These are phyloP conservation scores for Fragum whitleyi DNA, from an alignment of 2,888 invertebrate genomes.

Conservation along the genomic window DNA sequence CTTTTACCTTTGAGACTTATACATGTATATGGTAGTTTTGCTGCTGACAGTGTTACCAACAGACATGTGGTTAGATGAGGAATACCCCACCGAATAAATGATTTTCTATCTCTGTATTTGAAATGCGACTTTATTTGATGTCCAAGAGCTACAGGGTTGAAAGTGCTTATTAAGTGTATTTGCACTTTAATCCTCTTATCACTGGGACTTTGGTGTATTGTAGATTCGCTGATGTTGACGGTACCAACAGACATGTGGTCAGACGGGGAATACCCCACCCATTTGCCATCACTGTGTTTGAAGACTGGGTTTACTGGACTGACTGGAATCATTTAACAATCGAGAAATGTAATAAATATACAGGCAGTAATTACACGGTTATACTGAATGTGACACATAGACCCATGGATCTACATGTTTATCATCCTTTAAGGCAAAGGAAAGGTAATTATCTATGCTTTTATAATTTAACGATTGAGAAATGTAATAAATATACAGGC, in stretches of 20 bases:
- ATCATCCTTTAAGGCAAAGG: conserved; percentile 94
- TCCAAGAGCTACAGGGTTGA: too few species aligned
- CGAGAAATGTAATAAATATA: conserved; percentile 95
- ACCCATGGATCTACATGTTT: conserved; percentile 96
- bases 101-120: too few species aligned
- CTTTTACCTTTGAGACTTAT: too few species aligned
- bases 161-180: too few species aligned
- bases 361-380: conserved; percentile 89
- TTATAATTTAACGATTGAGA: conserved; percentile 95
- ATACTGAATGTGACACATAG: conserved; percentile 96
- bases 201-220: too few species aligned
- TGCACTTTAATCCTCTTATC: too few species aligned
- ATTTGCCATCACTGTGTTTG: conserved; percentile 86
- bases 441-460: too few species aligned
- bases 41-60: conserved; percentile 94
- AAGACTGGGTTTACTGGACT: conserved; percentile 94
- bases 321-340: conserved; percentile 99
- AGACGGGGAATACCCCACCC: conserved; percentile 97
- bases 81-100: too few species aligned
- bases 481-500: conserved; percentile 94
- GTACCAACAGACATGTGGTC: conserved; percentile 90
- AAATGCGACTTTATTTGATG: too few species aligned
- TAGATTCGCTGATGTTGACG: conserved; percentile 91
- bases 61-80: too few species aligned
- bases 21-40: conserved; percentile 85